phyloP scores from a whole-genome alignment of 2,888 invertebrate genomes.

The Gortyna flavago region DNA sequence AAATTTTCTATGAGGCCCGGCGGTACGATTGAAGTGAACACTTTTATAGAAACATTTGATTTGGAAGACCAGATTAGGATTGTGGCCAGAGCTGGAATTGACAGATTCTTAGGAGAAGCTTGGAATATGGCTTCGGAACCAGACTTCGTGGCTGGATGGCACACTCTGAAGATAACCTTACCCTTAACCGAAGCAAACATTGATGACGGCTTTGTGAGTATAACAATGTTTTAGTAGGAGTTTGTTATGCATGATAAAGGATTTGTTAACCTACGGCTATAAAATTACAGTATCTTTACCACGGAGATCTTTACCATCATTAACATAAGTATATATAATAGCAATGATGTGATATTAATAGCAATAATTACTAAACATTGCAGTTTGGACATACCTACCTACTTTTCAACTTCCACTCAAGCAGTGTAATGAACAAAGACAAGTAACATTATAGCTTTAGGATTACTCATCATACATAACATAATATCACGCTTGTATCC shows the following conservation, averaged over 20 bases:
- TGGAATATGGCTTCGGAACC: background rate
- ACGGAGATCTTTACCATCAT: background rate
- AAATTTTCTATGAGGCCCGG: background rate
- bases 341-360: no score
- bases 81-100: rapidly evolving
- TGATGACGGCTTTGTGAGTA: conserved; percentile 21
- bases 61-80: background rate
- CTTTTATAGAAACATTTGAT: background rate
- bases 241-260: background rate
- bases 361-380: no score
- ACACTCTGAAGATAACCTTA: conserved; percentile 4
- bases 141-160: conserved; percentile 11
- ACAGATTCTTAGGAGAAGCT: background rate
- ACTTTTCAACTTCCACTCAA: no score
- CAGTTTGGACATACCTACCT: no score
- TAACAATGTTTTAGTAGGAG: conserved; percentile 8
- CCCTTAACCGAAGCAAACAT: background rate
- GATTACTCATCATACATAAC: background rate
- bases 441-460: no score
- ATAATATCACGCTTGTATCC: background rate
- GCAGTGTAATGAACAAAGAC: no score
- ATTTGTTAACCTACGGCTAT: background rate
- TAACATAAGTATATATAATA: no score
- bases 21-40: background rate
- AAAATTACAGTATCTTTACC: background rate